Percentiles rank a stretch among this genome's conserved stretches.
Evolutionary conservation across 2,888 invertebrate genomes (phyloP).

Genomic region (Patella caerulea): DNA sequence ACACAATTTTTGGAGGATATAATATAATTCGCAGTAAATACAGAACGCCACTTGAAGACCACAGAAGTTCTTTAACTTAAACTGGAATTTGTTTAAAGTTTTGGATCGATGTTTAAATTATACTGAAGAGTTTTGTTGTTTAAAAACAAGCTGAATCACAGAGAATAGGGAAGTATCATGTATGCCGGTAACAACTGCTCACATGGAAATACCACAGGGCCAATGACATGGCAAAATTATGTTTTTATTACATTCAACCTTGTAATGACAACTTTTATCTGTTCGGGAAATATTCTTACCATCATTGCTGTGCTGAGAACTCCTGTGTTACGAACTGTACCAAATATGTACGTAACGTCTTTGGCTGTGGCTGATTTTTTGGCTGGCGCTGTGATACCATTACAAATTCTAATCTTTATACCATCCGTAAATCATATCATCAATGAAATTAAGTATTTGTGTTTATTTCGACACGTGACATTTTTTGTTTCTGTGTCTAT

Average conservation of each 20-base stretch:
- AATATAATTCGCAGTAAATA: too few species aligned
- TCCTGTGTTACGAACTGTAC: constrained; percentile 10
- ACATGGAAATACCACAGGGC: too few species aligned
- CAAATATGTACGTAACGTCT: constrained; percentile 18
- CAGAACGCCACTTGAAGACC: too few species aligned
- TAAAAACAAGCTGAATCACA: too few species aligned
- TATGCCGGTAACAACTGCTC: too few species aligned
- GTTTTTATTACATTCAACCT: constrained; percentile 4
- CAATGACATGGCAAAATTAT: neutral
- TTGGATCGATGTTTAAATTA: too few species aligned
- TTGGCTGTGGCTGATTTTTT: constrained; percentile 22
- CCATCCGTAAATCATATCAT: neutral
- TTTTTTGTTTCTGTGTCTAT: constrained; percentile 2
- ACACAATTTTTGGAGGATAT: too few species aligned
- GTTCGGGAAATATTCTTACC: constrained; percentile 14
- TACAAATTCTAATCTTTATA: constrained; percentile 2
- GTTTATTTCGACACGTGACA: constrained; percentile 1
- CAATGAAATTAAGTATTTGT: constrained; percentile 14
- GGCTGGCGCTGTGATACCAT: constrained; percentile 14
- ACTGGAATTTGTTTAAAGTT: too few species aligned
- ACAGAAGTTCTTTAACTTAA: too few species aligned
- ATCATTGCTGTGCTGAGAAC: constrained; percentile 11
- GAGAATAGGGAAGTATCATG: too few species aligned
- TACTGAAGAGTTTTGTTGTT: too few species aligned
- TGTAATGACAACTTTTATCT: neutral